Percentiles rank a stretch among this genome's conserved stretches.
These are phyloP conservation scores for Poeciliopsis turneri DNA, from an alignment of 2,797 vertebrate genomes.

Conservation along the genomic window DNA sequence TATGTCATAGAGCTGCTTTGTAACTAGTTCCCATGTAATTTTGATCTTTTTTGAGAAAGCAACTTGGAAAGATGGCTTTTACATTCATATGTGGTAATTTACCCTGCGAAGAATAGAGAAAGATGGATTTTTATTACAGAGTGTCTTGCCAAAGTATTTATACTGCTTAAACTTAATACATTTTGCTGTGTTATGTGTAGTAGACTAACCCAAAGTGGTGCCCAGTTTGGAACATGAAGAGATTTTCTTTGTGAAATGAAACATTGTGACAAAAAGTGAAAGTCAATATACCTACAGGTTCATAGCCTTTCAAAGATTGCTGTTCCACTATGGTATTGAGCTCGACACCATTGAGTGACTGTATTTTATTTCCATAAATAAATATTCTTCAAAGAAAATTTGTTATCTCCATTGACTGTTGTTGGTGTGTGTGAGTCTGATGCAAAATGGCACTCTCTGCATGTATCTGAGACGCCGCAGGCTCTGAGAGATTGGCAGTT, in stretches of 20 bases:
- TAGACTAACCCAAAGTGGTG: background rate
- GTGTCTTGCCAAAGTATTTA: background rate
- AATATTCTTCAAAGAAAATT: conserved; percentile 7
- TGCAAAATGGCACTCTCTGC: background rate
- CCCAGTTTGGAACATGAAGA: background rate
- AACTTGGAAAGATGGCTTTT: background rate
- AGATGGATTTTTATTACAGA: too few species aligned
- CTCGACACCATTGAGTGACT: background rate
- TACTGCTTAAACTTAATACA: background rate
- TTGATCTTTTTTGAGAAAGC: background rate
- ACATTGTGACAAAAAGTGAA: background rate
- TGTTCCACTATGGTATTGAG: background rate
- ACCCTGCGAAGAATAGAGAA: background rate
- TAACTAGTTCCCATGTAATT: background rate
- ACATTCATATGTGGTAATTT: background rate
- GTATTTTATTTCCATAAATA: conserved; percentile 7
- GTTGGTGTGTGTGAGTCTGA: background rate
- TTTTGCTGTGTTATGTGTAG: background rate
- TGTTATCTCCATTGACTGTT: background rate
- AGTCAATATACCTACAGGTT: background rate
- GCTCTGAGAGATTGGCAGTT: conserved; percentile 1
- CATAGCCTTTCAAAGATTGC: background rate
- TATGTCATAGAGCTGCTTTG: background rate
- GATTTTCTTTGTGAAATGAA: background rate
- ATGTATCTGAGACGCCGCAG: background rate